Evolutionary conservation across 2,797 vertebrate genomes (phyloP), one percentile per base, ranked within the genome.

Genomic region (Falco rusticolus): DNA sequence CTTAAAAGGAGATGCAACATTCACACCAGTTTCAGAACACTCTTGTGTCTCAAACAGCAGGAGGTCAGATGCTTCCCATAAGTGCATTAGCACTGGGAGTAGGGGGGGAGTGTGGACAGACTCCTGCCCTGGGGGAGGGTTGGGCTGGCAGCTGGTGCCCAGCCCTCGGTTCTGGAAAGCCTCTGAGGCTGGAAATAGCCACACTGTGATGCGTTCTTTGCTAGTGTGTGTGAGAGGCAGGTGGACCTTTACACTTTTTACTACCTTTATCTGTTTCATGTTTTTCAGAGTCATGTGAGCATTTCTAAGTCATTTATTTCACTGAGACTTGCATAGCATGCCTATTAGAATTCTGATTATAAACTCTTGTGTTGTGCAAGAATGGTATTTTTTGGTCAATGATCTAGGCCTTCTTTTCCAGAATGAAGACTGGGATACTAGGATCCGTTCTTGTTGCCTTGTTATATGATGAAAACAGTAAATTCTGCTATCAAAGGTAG

Each of bases 81-180:
- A 80, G 11, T 12, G 8, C 7, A 17, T 48, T 53, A 65, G 19
- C 3, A 4, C 15, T 14, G 24, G 39, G 20, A 18, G 14, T 4
- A 34, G 1, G 0, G 9, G 9, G 11, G 8, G 5, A 50, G 10
- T 13, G 2, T 13, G 45, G 26, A 20, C 31, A 15, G 57, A 5
- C 29, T 50, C 28, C 13, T 21, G 6, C 64, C 11, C 9, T 31
- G 31, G 34, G 16, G 21, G 25, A 43, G 16, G 19, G 20, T 9
- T 68, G 53, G 11, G 7, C 12, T 79, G 39, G 31, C 86, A 53
- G 7, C 12, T 4, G 2, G 14, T 29, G 18, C 29, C 60, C 43
- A 48, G 31, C 37, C 16, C 15, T 29, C 21, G 2, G 25, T 28
- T 70, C 57, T 50, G 31, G 26, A 31, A 48, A 77, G 8, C 19